A percentile compares a stretch with the other conserved stretches of the same genome.
phyloP scores from a whole-genome alignment of 2,113 vertebrate genomes.

The Oxygymnocypris stewartii region DNA sequence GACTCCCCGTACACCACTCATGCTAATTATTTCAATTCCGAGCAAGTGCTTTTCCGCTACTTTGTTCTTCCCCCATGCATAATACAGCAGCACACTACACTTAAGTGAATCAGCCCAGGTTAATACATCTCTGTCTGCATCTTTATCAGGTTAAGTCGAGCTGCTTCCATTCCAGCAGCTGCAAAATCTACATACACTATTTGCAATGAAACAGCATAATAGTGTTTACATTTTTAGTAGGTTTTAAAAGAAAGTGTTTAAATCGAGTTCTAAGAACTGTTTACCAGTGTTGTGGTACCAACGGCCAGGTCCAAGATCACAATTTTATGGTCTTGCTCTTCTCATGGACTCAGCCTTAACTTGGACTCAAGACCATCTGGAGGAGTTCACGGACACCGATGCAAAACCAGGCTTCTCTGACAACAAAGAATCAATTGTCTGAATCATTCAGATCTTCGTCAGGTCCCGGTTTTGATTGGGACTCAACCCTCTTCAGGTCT shows the following conservation, averaged over 20 bases:
- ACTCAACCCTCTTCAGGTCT: too few species aligned
- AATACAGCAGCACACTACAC: slow-evolving; percentile 23
- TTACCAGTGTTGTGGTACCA: neutral
- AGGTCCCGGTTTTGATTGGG: too few species aligned
- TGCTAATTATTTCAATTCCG: slow-evolving; percentile 27
- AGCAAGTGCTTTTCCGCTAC: slow-evolving; percentile 12
- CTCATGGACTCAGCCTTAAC: neutral
- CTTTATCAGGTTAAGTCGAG: slow-evolving; percentile 4
- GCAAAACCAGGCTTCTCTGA: neutral
- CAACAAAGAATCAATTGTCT: neutral
- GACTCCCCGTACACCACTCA: slow-evolving; percentile 39
- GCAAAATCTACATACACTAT: neutral
- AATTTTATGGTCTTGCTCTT: neutral
- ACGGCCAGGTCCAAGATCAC: neutral
- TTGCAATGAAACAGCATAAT: neutral
- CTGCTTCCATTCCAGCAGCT: neutral
- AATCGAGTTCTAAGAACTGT: neutral
- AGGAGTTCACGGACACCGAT: neutral
- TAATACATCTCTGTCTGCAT: slow-evolving; percentile 17
- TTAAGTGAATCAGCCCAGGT: slow-evolving; percentile 20
- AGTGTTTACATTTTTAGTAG: slow-evolving; percentile 4
- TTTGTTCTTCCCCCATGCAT: slow-evolving; percentile 29
- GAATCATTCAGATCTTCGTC: too few species aligned
- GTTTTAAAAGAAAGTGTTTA: neutral
- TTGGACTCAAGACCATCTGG: too few species aligned